phyloP scores from a whole-genome alignment of 2,888 invertebrate species.

The Arge pagana region DNA sequence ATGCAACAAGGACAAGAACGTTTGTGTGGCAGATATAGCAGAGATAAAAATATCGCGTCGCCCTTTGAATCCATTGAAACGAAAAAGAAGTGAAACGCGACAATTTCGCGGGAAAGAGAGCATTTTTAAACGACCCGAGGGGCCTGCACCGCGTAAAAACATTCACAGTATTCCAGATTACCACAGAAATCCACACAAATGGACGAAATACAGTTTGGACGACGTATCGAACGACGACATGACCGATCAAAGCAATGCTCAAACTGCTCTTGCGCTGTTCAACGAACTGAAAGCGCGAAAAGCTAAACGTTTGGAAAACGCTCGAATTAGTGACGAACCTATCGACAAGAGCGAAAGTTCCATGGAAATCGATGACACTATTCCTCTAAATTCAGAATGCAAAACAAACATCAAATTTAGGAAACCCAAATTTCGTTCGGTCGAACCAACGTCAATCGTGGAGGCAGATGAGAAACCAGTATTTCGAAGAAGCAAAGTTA shows the following conservation, averaged over 20 bases:
- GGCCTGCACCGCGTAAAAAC: conserved; percentile 62
- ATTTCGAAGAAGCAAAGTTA: conserved; percentile 70
- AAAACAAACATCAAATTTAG: conserved; percentile 38
- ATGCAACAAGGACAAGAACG: conserved; percentile 55
- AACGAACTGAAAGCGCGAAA: conserved; percentile 68
- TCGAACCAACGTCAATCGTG: conserved; percentile 19
- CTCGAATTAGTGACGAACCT: conserved; percentile 28
- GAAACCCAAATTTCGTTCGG: conserved; percentile 33
- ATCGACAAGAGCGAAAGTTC: conserved; percentile 39
- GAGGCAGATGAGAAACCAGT: conserved; percentile 57
- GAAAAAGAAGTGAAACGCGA: conserved; percentile 64
- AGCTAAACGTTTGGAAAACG: conserved; percentile 47
- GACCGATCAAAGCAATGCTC: conserved; percentile 77
- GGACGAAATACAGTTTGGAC: conserved; percentile 78
- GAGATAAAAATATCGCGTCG: too few relatives aligned
- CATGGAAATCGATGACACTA: conserved; percentile 24
- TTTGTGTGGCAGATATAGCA: conserved; percentile 16
- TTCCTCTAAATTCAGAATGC: conserved; percentile 29
- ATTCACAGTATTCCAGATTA: conserved; percentile 60
- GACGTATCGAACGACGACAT: conserved; percentile 78
- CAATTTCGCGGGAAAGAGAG: conserved; percentile 75
- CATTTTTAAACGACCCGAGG: conserved; percentile 77
- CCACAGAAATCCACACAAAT: conserved; percentile 78
- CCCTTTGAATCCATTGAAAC: conserved; percentile 51
- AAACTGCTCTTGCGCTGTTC: conserved; percentile 78